These are phyloP conservation scores for Lampris incognitus DNA, from an alignment of 2,113 vertebrate genomes.

Conservation along the genomic window DNA sequence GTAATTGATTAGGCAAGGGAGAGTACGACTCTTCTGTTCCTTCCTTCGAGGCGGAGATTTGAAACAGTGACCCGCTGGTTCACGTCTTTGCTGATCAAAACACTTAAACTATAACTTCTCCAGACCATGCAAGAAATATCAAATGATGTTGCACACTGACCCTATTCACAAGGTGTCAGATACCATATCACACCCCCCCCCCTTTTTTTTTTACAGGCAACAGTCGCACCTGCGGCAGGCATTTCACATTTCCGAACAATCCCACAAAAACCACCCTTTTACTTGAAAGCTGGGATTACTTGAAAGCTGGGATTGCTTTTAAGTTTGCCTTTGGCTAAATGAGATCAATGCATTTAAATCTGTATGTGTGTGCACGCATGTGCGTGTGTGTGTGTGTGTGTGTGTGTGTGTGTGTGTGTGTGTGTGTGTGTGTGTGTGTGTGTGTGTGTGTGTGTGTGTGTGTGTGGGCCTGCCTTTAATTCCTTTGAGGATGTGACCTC, in stretches of 20 bases:
- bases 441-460: neutral
- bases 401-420: too few relatives aligned
- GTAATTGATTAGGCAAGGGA: neutral
- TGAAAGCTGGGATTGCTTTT: conserved; percentile 46
- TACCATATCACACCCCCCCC: neutral
- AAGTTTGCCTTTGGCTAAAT: conserved; percentile 64
- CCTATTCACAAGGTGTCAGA: neutral
- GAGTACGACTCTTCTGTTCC: neutral
- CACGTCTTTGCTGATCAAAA: too few relatives aligned
- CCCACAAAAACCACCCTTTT: conserved; percentile 31
- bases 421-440: conserved; percentile 23
- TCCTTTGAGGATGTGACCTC: conserved; percentile 85
- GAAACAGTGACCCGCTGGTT: neutral
- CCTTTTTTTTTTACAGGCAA: conserved; percentile 19
- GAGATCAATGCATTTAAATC: conserved; percentile 76
- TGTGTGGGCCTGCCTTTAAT: conserved; percentile 78
- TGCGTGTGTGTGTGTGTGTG: too few relatives aligned
- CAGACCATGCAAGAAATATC: too few relatives aligned
- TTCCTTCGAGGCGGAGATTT: neutral
- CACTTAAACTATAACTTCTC: too few relatives aligned
- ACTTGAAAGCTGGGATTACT: conserved; percentile 31
- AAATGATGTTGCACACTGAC: too few relatives aligned
- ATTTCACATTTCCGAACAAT: neutral
- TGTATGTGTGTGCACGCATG: conserved; percentile 13
- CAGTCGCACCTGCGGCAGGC: conserved; percentile 20